These are phyloP conservation scores for Lumbricus terrestris DNA, from an alignment of 2,888 invertebrate species.

Conservation along the genomic window DNA sequence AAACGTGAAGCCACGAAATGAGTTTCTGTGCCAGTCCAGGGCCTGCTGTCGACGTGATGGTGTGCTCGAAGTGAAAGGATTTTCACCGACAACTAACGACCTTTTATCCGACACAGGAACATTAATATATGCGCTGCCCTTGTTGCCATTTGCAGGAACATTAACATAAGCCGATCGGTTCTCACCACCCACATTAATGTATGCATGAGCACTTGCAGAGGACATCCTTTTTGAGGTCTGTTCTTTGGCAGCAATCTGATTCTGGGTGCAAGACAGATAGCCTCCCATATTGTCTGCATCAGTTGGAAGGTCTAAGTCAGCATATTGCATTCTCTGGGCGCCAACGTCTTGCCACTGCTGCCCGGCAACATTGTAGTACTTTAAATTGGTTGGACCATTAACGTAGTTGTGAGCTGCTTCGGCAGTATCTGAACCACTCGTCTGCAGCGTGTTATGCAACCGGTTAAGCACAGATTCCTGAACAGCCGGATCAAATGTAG, in stretches of 20 bases:
- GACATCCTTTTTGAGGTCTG: background rate
- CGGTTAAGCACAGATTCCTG: background rate
- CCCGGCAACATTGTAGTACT: constrained; percentile 6
- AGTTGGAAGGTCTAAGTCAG: background rate
- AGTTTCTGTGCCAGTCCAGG: background rate
- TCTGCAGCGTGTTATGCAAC: background rate
- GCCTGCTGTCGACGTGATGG: background rate
- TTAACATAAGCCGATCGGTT: constrained; percentile 5
- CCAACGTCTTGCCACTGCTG: background rate
- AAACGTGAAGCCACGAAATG: background rate
- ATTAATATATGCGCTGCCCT: background rate
- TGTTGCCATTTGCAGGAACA: background rate
- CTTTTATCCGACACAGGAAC: background rate
- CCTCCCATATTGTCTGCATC: background rate
- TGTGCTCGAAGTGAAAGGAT: background rate
- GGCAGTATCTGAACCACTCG: background rate
- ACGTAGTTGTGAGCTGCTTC: background rate
- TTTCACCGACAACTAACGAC: background rate
- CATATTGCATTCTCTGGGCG: background rate
- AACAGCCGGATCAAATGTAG: background rate
- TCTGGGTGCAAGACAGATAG: background rate
- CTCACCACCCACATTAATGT: background rate
- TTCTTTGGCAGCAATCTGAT: background rate
- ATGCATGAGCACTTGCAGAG: background rate
- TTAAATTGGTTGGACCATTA: background rate